Evolutionary conservation across 2,797 vertebrate genomes (phyloP).

Genomic region (Hippocampus kuda): DNA sequence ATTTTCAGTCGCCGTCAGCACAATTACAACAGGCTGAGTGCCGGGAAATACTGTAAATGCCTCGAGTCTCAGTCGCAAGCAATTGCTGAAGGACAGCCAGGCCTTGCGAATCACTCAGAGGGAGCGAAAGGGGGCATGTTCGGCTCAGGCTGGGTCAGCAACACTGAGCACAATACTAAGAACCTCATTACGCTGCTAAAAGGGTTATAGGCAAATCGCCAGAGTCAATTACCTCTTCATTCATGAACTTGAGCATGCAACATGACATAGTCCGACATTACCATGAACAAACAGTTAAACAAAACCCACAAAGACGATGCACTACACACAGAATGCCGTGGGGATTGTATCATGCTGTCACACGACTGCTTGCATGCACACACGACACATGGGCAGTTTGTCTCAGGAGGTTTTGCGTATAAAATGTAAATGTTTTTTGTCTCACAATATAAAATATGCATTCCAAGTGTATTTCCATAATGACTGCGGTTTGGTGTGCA

Average conservation of each 20-base stretch:
- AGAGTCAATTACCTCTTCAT: constrained; percentile 17
- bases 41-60: constrained; percentile 34
- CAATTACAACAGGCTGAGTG: constrained; percentile 37
- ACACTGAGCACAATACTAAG: constrained; percentile 1
- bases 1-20: constrained; percentile 48
- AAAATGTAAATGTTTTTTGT: constrained; percentile 38
- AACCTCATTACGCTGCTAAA: constrained; percentile 6
- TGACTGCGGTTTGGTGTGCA: constrained; percentile 44
- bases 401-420: constrained; percentile 39
- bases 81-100: constrained; percentile 45
- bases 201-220: neutral
- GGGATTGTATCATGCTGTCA: constrained; percentile 16
- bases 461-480: constrained; percentile 54
- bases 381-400: constrained; percentile 12
- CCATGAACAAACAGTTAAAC: constrained; percentile 14
- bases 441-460: constrained; percentile 45
- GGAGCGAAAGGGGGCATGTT: constrained; percentile 13
- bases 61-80: constrained; percentile 34
- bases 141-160: constrained; percentile 35
- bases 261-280: constrained; percentile 5
- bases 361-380: constrained; percentile 5
- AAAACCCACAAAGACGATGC: constrained; percentile 12
- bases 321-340: constrained; percentile 14
- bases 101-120: constrained; percentile 39
- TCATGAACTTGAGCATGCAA: constrained; percentile 22